A percentile compares a stretch with the other conserved stretches of the same genome.
Evolutionary conservation across 2,888 invertebrate genomes (phyloP).

Genomic region (Pegoplata infirma): DNA sequence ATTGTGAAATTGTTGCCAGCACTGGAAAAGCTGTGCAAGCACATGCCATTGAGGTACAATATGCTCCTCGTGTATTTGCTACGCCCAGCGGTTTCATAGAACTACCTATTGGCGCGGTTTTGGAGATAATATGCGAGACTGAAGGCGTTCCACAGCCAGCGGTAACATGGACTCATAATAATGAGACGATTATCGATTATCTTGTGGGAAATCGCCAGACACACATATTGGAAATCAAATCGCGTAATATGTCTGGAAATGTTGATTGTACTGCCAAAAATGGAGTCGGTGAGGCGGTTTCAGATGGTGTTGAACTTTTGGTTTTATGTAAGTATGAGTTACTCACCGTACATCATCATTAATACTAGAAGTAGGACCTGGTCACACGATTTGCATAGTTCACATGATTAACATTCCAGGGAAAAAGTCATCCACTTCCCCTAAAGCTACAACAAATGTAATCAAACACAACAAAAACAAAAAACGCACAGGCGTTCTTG

Average conservation of each 20-base stretch:
- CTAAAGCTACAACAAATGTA: too few relatives aligned
- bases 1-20: conserved; percentile 78
- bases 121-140: conserved; percentile 86
- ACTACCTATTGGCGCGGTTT: conserved; percentile 85
- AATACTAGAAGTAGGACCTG: too few relatives aligned
- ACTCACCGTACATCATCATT: too few relatives aligned
- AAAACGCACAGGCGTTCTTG: too few relatives aligned
- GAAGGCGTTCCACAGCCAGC: conserved; percentile 86
- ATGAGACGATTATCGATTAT: conserved; percentile 68
- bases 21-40: conserved; percentile 79
- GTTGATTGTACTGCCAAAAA: conserved; percentile 87
- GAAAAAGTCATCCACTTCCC: too few relatives aligned
- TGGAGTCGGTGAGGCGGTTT: conserved; percentile 86
- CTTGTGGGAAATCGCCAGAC: conserved; percentile 73
- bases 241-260: conserved; percentile 83
- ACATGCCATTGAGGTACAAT: conserved; percentile 88
- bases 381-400: too few relatives aligned
- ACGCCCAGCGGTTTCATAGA: conserved; percentile 86
- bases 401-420: too few relatives aligned
- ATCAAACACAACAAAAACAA: too few relatives aligned
- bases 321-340: conserved; percentile 84
- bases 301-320: conserved; percentile 83
- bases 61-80: conserved; percentile 84
- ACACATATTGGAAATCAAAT: conserved; percentile 76
- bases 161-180: conserved; percentile 82